These are phyloP conservation scores for Shargacucullia verbasci DNA, from an alignment of 2,888 invertebrate genomes.

Conservation along the genomic window DNA sequence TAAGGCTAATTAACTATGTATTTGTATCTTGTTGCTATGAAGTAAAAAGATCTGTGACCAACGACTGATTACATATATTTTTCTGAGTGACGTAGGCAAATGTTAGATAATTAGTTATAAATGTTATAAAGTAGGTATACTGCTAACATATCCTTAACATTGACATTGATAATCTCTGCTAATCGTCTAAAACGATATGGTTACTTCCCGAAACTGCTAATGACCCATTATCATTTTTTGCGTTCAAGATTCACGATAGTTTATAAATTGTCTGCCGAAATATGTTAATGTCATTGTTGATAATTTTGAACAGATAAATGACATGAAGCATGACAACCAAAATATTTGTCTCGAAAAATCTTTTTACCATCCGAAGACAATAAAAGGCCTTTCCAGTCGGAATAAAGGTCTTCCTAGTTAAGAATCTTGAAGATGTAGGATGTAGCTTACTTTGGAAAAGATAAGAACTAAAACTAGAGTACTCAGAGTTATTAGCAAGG, in stretches of 20 bases:
- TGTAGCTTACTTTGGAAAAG: no score
- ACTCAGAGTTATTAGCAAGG: no score
- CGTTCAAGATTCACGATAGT: constrained; percentile 10
- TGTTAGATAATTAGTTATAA: constrained; percentile 24
- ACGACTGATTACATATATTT: constrained; percentile 33
- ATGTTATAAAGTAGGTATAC: constrained; percentile 33
- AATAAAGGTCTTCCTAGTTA: no score
- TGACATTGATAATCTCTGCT: constrained; percentile 41
- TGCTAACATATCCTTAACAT: constrained; percentile 41
- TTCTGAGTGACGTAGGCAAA: constrained; percentile 11
- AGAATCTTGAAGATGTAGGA: no score
- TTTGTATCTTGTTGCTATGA: constrained; percentile 47
- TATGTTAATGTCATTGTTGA: not conserved
- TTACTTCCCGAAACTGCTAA: constrained; percentile 38
- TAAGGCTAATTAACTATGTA: not conserved
- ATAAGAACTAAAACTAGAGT: no score
- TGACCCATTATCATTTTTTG: constrained; percentile 31
- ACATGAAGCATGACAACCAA: no score
- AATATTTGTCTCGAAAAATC: no score
- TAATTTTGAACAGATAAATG: no score
- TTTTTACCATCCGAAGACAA: no score
- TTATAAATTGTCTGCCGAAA: constrained; percentile 14
- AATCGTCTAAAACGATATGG: constrained; percentile 22
- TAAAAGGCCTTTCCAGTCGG: no score
- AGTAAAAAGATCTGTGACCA: constrained; percentile 19